Conservation (phyloP, 2,888 invertebrate species). For the Mermis nigrescens region DNA sequence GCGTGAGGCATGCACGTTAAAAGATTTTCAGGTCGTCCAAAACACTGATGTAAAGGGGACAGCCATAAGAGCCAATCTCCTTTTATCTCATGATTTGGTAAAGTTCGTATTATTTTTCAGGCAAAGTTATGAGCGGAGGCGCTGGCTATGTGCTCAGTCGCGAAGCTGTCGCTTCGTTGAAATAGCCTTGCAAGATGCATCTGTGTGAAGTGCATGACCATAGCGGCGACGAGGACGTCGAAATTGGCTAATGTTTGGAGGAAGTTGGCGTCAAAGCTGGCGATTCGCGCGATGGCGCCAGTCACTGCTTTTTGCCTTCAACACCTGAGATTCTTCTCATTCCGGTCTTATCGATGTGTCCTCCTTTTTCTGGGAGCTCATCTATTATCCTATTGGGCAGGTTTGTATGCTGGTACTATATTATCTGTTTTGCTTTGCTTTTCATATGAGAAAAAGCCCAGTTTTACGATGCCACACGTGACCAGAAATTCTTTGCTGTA, state of each 20-base stretch:
- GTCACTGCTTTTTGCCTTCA: constrained; percentile 78
- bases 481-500: no score
- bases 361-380: constrained; percentile 84
- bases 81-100: no score
- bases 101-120: no score
- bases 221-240: constrained; percentile 61
- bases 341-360: constrained; percentile 51
- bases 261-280: constrained; percentile 64
- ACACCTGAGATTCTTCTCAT: constrained; percentile 76
- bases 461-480: no score
- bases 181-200: constrained; percentile 48
- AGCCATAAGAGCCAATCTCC: no score
- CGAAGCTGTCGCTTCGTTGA: constrained; percentile 53
- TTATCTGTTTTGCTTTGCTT: no score
- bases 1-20: no score
- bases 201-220: constrained; percentile 42
- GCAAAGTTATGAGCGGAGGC: constrained; percentile 38
- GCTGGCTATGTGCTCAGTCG: constrained; percentile 73
- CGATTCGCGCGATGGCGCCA: constrained; percentile 62
- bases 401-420: no score
- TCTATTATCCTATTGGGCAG: constrained; percentile 73
- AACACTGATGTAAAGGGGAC: no score
- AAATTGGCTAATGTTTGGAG: constrained; percentile 73
- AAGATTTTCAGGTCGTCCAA: no score
- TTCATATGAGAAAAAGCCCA: no score